phyloP scores from a whole-genome alignment of 2,888 invertebrate genomes.

The Apodemia hepburni region DNA sequence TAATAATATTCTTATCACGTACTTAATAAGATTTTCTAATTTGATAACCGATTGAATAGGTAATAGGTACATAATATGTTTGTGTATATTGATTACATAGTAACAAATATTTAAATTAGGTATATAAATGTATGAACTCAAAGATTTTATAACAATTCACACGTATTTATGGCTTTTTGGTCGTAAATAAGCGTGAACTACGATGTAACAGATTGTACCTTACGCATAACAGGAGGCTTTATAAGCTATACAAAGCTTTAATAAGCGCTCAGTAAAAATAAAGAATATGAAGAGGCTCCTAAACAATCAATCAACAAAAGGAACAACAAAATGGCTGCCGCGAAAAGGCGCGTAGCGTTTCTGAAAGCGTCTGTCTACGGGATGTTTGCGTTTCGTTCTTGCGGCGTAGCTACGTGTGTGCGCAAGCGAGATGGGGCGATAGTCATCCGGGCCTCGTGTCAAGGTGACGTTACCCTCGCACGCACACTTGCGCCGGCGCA shows the following conservation, averaged over 20 bases:
- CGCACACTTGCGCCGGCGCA: conserved; percentile 46
- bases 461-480: conserved; percentile 70
- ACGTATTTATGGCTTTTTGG: background rate
- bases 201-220: background rate
- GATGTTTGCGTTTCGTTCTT: conserved; percentile 48
- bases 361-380: conserved; percentile 76
- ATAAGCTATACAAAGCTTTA: conserved; percentile 26
- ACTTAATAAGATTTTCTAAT: too few species aligned
- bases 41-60: background rate
- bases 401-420: conserved; percentile 47
- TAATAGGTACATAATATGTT: background rate
- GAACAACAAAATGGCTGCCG: conserved; percentile 69
- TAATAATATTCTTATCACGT: background rate
- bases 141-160: background rate
- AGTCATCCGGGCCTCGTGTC: conserved; percentile 69
- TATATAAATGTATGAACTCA: background rate
- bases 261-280: conserved; percentile 30
- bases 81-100: background rate
- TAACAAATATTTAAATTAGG: too few species aligned
- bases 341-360: conserved; percentile 65
- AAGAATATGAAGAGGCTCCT: conserved; percentile 34
- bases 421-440: conserved; percentile 46
- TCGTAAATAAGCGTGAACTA: background rate
- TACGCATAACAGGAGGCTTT: conserved; percentile 16
- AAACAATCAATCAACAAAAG: conserved; percentile 59